Conservation (phyloP, 2,888 invertebrate species). For the Masnerella sp. region DNA sequence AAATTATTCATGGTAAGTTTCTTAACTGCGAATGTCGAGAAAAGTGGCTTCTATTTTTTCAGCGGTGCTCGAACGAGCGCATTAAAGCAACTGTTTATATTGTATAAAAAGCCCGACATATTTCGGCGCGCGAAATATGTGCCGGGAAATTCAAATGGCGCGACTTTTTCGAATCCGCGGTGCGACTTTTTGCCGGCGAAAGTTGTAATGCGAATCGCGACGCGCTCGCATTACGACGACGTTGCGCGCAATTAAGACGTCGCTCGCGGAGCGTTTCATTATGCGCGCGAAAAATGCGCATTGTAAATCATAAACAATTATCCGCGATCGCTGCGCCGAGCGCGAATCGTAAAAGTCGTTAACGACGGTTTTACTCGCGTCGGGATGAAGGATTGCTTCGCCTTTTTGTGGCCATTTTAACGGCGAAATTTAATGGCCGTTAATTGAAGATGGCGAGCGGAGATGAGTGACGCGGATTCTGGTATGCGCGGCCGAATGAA, state of each 20-base stretch:
- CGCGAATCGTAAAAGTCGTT: conserved; percentile 57
- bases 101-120: conserved; percentile 34
- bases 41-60: conserved; percentile 47
- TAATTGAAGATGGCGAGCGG: conserved; percentile 32
- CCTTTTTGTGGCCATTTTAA: conserved; percentile 31
- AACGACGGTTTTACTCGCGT: conserved; percentile 46
- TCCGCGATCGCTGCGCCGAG: conserved; percentile 45
- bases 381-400: conserved; percentile 31
- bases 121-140: conserved; percentile 27
- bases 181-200: conserved; percentile 22
- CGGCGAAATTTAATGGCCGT: conserved; percentile 36
- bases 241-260: conserved; percentile 38
- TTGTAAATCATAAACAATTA: conserved; percentile 58
- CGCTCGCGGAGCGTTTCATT: conserved; percentile 14
- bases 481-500: conserved; percentile 13
- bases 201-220: conserved; percentile 24
- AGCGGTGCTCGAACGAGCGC: conserved; percentile 10
- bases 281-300: conserved; percentile 47
- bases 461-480: conserved; percentile 14
- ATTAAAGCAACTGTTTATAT: conserved; percentile 54
- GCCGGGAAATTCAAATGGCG: conserved; percentile 34
- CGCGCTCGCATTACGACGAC: conserved; percentile 17
- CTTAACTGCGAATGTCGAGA: conserved; percentile 40
- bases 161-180: too few species aligned
- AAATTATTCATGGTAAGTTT: conserved; percentile 54